Conservation (phyloP, 1,140 invertebrate species). For the Calliphora vicina region DNA sequence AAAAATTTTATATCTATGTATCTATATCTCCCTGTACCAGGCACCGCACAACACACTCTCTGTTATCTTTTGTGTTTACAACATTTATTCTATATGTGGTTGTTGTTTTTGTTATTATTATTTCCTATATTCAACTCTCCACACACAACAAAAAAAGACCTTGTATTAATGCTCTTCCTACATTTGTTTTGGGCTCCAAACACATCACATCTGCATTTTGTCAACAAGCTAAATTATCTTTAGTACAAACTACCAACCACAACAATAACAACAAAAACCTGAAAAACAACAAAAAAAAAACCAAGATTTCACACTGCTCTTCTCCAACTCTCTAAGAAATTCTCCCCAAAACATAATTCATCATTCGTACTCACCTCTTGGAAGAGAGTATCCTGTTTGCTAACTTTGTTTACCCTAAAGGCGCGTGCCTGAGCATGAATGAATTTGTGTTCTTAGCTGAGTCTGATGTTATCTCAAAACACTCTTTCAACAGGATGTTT, state of each 20-base stretch:
- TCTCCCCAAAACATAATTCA: too few relatives aligned
- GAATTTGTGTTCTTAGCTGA: not conserved
- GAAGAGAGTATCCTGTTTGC: too few relatives aligned
- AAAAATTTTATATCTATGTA: too few relatives aligned
- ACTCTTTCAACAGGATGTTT: not conserved
- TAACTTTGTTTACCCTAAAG: not conserved
- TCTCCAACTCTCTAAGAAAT: too few relatives aligned
- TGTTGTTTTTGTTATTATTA: too few relatives aligned
- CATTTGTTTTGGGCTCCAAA: not conserved
- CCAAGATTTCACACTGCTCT: too few relatives aligned
- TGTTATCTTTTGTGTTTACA: not conserved
- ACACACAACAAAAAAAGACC: not conserved
- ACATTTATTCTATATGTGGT: too few relatives aligned
- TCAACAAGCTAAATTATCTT: not conserved
- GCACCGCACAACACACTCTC: not conserved
- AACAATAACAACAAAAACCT: not conserved
- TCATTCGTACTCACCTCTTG: too few relatives aligned
- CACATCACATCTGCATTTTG: constrained; percentile 5
- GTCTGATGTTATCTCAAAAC: too few relatives aligned
- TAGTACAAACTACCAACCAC: not conserved
- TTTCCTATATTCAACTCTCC: too few relatives aligned
- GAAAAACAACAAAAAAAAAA: not conserved
- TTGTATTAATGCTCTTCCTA: not conserved
- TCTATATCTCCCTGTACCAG: constrained; percentile 18
- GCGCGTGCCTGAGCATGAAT: constrained; percentile 24